These are phyloP conservation scores for Amniataba percoides DNA, from an alignment of 2,797 vertebrate species.

Conservation along the genomic window DNA sequence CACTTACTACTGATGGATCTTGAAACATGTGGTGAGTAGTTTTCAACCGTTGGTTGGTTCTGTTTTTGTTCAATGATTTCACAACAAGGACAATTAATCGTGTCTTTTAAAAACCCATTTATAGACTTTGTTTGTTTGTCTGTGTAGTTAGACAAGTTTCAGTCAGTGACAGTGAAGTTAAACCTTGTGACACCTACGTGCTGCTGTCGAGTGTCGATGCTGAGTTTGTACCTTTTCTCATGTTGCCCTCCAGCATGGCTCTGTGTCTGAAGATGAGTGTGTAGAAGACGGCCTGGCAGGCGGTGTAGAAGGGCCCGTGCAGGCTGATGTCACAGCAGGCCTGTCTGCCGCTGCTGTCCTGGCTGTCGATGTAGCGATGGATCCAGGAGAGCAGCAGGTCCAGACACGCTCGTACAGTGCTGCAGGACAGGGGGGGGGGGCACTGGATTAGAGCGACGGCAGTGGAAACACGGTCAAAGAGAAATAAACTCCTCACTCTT, in stretches of 20 bases:
- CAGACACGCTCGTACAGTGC: conserved; percentile 91
- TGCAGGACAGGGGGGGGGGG: conserved; percentile 35
- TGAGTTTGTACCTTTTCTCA: conserved; percentile 89
- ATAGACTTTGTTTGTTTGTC: neutral
- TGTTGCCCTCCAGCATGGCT: conserved; percentile 90
- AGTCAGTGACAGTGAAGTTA: neutral
- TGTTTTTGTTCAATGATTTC: neutral
- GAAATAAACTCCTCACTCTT: neutral
- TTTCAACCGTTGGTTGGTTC: neutral
- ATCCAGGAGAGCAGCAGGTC: conserved; percentile 94
- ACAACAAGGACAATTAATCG: neutral
- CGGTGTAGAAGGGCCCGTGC: conserved; percentile 93
- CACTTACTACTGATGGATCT: neutral
- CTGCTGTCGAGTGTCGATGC: too few relatives aligned
- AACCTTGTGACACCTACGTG: neutral
- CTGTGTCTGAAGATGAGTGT: conserved; percentile 92
- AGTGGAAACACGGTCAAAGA: neutral
- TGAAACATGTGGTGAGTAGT: neutral
- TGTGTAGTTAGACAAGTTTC: too few relatives aligned
- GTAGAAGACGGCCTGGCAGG: conserved; percentile 95
- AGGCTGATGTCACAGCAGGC: conserved; percentile 91
- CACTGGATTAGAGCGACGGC: neutral
- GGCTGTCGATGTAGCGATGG: conserved; percentile 92
- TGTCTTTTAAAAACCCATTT: neutral
- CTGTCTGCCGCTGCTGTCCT: conserved; percentile 88